A percentile compares a stretch with the other conserved stretches of the same genome.
Conservation (phyloP, 2,797 vertebrate genomes). For the Kryptolebias ocellatus region DNA sequence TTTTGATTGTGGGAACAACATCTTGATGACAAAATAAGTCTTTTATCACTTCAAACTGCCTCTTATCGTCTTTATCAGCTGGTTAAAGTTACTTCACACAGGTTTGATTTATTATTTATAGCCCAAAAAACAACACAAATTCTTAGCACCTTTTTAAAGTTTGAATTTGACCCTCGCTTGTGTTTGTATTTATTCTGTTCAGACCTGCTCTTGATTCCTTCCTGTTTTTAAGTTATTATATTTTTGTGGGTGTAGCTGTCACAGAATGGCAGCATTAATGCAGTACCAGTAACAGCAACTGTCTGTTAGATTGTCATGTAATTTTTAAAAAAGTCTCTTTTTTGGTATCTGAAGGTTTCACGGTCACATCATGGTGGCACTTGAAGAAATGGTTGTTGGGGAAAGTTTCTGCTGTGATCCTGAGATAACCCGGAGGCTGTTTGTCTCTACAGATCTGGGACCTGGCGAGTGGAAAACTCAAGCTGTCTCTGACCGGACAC, state of each 20-base stretch:
- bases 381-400: background rate
- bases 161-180: too few species aligned
- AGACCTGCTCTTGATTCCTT: background rate
- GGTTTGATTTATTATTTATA: too few species aligned
- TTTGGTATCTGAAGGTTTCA: too few species aligned
- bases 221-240: background rate
- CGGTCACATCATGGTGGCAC: background rate
- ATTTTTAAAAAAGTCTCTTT: background rate
- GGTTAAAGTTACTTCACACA: too few species aligned
- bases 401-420: background rate
- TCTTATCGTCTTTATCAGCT: too few species aligned
- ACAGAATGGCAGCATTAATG: background rate
- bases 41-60: too few species aligned
- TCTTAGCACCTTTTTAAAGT: too few species aligned
- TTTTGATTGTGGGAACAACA: background rate
- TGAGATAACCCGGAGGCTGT: background rate
- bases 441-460: conserved; percentile 91
- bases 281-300: background rate
- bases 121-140: too few species aligned
- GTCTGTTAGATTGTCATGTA: too few species aligned
- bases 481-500: conserved; percentile 95
- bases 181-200: too few species aligned
- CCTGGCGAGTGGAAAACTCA: conserved; percentile 94
- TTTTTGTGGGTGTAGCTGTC: background rate
- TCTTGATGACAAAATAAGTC: too few species aligned